phyloP scores from a whole-genome alignment of 2,797 vertebrate species.

The Morelia viridis region DNA sequence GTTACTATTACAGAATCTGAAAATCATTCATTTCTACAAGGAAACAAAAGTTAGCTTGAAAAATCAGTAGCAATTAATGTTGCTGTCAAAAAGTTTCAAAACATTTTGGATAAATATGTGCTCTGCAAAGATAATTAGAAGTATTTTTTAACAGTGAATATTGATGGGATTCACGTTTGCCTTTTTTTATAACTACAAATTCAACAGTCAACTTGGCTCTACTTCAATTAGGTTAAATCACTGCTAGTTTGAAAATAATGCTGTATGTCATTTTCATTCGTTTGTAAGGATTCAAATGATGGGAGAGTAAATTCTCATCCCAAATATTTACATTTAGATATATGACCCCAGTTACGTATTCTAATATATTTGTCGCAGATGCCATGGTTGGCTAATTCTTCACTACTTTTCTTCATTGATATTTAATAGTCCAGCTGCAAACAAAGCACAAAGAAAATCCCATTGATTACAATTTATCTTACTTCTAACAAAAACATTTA shows the following conservation, averaged over 20 bases:
- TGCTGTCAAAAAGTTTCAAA: not conserved
- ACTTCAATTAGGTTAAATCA: not conserved
- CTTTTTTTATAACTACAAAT: not conserved
- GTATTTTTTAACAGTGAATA: not conserved
- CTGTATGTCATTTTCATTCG: not conserved
- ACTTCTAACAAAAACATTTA: not conserved
- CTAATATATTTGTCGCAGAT: not conserved
- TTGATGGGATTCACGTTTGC: not conserved
- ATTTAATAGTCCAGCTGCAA: not conserved
- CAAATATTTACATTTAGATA: not conserved
- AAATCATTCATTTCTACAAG: not conserved
- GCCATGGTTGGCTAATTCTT: not conserved
- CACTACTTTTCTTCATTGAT: not conserved
- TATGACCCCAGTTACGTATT: not conserved
- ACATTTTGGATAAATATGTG: not conserved
- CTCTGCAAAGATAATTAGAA: not conserved
- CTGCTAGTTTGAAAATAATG: not conserved
- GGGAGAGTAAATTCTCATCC: too few species aligned
- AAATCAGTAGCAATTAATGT: not conserved
- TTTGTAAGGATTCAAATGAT: not conserved
- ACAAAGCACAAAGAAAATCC: not conserved
- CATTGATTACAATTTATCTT: not conserved
- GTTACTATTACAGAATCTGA: not conserved
- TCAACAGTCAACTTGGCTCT: not conserved
- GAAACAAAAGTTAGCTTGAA: not conserved